Conservation (phyloP, 37 sponge, comb jelly and placozoan species). For the Ianthella basta region DNA sequence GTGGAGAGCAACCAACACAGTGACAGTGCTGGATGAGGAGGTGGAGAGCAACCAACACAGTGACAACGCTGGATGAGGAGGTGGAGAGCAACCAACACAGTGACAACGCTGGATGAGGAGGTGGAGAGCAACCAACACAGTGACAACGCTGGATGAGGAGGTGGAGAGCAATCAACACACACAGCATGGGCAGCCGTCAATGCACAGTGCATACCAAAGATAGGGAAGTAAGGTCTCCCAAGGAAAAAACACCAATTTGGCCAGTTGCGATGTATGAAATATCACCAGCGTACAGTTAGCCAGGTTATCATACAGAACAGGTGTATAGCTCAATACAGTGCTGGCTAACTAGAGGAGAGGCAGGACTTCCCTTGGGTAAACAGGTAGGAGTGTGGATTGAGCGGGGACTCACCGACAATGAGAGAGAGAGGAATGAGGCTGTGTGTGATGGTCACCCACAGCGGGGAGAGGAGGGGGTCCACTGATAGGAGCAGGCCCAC, state of each 20-base stretch:
- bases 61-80: conserved; percentile 29
- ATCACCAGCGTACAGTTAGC: too few species aligned
- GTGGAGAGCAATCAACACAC: neutral
- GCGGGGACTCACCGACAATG: conserved; percentile 4
- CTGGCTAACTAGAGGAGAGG: too few species aligned
- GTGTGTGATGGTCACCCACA: conserved; percentile 60
- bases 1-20: neutral
- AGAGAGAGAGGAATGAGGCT: conserved; percentile 33
- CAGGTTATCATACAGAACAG: too few species aligned
- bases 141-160: conserved; percentile 28
- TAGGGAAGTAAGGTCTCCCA: too few species aligned
- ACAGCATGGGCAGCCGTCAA: neutral
- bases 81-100: too few species aligned
- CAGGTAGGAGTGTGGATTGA: too few species aligned
- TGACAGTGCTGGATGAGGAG: too few species aligned
- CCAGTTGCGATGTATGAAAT: too few species aligned
- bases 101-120: conserved; percentile 29
- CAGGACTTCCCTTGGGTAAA: too few species aligned
- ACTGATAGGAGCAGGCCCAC: conserved; percentile 58
- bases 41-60: neutral
- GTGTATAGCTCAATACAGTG: too few species aligned
- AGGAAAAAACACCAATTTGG: too few species aligned
- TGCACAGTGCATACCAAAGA: neutral
- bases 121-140: too few species aligned
- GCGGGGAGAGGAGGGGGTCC: conserved; percentile 49